These are phyloP conservation scores for Lithophane ornitopus DNA, from an alignment of 2,888 invertebrate species.

Conservation along the genomic window DNA sequence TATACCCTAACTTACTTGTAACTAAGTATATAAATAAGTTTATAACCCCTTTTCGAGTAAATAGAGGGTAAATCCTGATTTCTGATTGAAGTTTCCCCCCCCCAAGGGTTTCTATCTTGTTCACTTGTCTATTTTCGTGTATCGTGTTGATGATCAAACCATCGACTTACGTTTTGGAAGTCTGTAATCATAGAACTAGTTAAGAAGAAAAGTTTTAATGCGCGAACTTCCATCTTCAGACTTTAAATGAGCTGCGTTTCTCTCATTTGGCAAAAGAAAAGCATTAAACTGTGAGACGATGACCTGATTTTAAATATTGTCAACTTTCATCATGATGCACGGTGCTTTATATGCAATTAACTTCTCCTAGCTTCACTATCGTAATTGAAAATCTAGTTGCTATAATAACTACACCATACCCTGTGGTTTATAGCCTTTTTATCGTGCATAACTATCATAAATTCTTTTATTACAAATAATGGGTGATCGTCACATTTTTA, in stretches of 20 bases:
- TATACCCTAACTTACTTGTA: background rate
- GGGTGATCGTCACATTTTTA: conserved; percentile 63
- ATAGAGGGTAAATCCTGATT: conserved; percentile 8
- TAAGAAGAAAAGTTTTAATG: background rate
- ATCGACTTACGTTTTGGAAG: background rate
- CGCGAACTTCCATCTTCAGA: background rate
- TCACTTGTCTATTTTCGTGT: conserved; percentile 1
- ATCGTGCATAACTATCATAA: conserved; percentile 49
- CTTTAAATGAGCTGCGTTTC: background rate
- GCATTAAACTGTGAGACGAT: background rate
- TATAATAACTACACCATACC: conserved; percentile 28
- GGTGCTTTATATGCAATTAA: conserved; percentile 41
- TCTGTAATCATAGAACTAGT: background rate
- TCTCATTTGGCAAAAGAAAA: background rate
- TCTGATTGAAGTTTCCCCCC: conserved; percentile 14
- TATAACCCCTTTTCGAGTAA: conserved; percentile 17
- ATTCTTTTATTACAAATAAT: conserved; percentile 64
- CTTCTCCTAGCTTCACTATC: conserved; percentile 37
- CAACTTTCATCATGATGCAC: conserved; percentile 34
- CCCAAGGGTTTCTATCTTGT: conserved; percentile 9
- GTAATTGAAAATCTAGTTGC: conserved; percentile 50
- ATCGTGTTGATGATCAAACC: background rate
- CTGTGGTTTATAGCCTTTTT: conserved; percentile 57
- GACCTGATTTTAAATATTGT: conserved; percentile 29
- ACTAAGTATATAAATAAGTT: background rate